Base-by-base conservation (phyloP, 2,113 vertebrate genomes). In the Gasterosteus aculeatus region DNA sequence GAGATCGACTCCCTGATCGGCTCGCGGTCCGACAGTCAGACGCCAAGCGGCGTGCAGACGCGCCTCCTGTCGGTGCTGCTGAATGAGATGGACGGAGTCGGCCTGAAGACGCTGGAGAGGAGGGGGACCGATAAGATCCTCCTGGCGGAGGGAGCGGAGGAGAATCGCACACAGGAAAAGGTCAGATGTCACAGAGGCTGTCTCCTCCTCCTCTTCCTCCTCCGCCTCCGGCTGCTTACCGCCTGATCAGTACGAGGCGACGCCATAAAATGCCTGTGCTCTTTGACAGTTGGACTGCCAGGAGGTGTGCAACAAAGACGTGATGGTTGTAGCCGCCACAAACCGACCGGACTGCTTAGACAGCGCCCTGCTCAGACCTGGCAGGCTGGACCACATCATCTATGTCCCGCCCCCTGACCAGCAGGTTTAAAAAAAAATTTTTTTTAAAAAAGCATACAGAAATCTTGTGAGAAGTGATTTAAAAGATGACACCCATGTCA, bases 1-100 rank as follows among this genome's bases (percentile, higher is more conserved):
- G 98, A 99, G 92, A 96, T 99, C 19, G 98, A 99, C 90, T 95
- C 97, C 7, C 89, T 99, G 85, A 61, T 99, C 78, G 96, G 97
- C 31, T 96, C 94, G 2, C 96, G 97, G 19, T 94, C 94, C 2
- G 81, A 56, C 53, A 16, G 77, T 75, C 88, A 77, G 59, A 56
- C 78, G 1, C 85, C 91, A 15, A 94, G 73, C 73, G 91, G 95
- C 39, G 95, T 96, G 10, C 95, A 96, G 39, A 95, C 97, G 1
- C 87, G 95, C 26, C 92, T 98, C 68, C 95, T 99, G 69, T 98
- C 98, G 35, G 95, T 97, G 80, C 96, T 99, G 7, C 95, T 99
- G 60, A 98, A 96, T 39, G 98, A 99, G 87, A 84, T 99, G 92
- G 98, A 99, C 38, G 98, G 98, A 1, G 84, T 99, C 19, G 98